These are phyloP conservation scores for Heliconius hermathena DNA, from an alignment of 1,140 invertebrate species.

Conservation along the genomic window DNA sequence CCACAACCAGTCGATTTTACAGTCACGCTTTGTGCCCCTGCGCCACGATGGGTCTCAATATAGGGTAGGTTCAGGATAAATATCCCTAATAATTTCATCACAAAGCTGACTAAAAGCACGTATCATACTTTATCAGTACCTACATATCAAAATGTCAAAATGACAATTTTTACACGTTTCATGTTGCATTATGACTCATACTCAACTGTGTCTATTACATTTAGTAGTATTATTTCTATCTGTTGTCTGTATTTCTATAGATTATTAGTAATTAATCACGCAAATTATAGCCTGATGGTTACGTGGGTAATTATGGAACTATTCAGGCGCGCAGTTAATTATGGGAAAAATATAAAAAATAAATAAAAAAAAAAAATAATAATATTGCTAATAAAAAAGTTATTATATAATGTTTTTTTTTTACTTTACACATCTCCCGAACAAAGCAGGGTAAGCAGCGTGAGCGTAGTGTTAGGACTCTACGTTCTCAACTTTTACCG, in stretches of 20 bases:
- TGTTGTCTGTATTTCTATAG: not conserved
- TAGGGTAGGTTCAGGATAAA: not conserved
- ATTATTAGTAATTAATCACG: slow-evolving; percentile 2
- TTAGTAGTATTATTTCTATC: not conserved
- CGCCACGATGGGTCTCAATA: too few species aligned
- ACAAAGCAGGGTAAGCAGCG: too few species aligned
- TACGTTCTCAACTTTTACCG: too few species aligned
- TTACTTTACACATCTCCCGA: too few species aligned
- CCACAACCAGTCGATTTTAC: too few species aligned
- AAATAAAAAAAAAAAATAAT: too few species aligned
- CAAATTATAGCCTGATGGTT: not conserved
- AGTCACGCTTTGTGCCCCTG: too few species aligned
- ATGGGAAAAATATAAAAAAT: slow-evolving; percentile 3
- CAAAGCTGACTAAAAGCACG: not conserved
- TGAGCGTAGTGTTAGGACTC: too few species aligned
- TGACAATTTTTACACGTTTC: not conserved
- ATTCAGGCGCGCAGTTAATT: slow-evolving; percentile 10
- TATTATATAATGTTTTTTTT: not conserved
- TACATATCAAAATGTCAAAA: not conserved
- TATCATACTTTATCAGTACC: too few species aligned
- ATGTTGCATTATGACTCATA: not conserved
- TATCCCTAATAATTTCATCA: not conserved
- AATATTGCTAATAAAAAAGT: not conserved
- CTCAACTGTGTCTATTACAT: not conserved
- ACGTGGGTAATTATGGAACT: slow-evolving; percentile 7